Evolutionary conservation across 2,113 vertebrate genomes (phyloP), one percentile per base, ranked within the genome.

Genomic region (Amphiprion percula): DNA sequence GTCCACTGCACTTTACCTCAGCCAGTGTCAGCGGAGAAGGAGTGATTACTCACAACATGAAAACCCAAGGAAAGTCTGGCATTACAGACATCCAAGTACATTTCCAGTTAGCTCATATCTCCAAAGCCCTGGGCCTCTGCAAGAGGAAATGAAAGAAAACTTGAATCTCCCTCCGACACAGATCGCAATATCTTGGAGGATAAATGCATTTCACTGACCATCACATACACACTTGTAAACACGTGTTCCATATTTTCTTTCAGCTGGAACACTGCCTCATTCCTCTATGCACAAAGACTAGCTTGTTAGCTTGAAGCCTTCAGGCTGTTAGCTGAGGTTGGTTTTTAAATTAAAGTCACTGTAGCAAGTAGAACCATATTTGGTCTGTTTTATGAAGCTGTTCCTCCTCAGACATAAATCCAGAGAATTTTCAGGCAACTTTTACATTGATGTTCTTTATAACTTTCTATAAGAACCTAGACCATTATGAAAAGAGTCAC

Each of bases 101-200:
- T 63, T 23, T 46, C 21, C 39, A 0, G 28, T 74, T 16, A 47
- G 61, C 50, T 82, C 74, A 58, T 50, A 10, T 67, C 50, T 21
- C 19, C 24, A 63, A 80, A 86, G 68, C 28, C 24, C 37, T 6
- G 67, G 60, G 80, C 37, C 10, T 69, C 85, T 33, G 21, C 14
- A n/a, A 21, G 66, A 83, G 79, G 68, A 89, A 85, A 85, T 89
- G 70, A 83, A 88, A 78, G 54, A 68, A 68, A 77, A 65, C 50
- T 39, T 10, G 28, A 66, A 28, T 61, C 28, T 66, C 59, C 26
- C 15, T 47, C 44, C 0, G 19, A 62, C 68, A 84, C 53, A 54
- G 55, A 77, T 74, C 56, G 46, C 46, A 59, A 68, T 80, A 66
- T 68, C 11, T 37, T 19, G 52, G 30, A 74, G 72, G 65, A 64